Conservation (phyloP, 2,113 vertebrate species). For the cattle (Bos taurus) region ARS-UCD2.0 NC_037337.1:57225001-57225500, state of each 20-base stretch:
- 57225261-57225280: not conserved
- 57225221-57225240: slow-evolving; percentile 55
- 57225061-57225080: not conserved
- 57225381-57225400: not conserved
- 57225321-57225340: not conserved
- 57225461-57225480: not conserved
- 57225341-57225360: not conserved
- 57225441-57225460: not conserved
- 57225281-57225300: not conserved
- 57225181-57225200: slow-evolving; percentile 73
- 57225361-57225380: not conserved
- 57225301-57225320: not conserved
- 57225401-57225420: not conserved
- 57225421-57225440: not conserved
- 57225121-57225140: slow-evolving; percentile 77
- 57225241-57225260: slow-evolving; percentile 31
- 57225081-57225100: slow-evolving; percentile 69
- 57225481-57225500: not conserved
- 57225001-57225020: not conserved
- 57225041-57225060: not conserved
- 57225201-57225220: slow-evolving; percentile 72
- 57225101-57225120: slow-evolving; percentile 67
- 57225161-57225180: slow-evolving; percentile 74
- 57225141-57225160: slow-evolving; percentile 65
- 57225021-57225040: not conserved